Conservation (phyloP, 2,888 invertebrate genomes). For the Petrophora chlorosata region DNA sequence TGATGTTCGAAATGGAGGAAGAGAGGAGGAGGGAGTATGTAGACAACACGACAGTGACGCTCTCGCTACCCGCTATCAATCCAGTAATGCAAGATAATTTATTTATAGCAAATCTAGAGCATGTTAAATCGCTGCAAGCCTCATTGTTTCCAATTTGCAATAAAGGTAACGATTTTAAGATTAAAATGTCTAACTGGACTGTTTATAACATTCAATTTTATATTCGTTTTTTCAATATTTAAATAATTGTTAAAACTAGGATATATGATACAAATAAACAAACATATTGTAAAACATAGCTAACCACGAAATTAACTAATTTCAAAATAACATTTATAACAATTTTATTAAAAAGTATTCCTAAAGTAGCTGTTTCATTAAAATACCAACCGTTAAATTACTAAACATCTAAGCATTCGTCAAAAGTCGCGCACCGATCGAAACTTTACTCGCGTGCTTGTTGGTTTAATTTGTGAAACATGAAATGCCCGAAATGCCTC, state of each 20-base stretch:
- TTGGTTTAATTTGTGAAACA: conserved; percentile 43
- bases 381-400: neutral
- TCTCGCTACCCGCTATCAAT: conserved; percentile 66
- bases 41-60: conserved; percentile 66
- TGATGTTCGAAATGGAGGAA: conserved; percentile 74
- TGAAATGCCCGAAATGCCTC: conserved; percentile 33
- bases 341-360: no score
- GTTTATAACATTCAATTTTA: no score
- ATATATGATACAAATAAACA: no score
- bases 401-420: conserved; percentile 13
- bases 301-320: no score
- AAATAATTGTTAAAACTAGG: no score
- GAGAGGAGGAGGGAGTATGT: conserved; percentile 60
- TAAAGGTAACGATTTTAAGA: conserved; percentile 75
- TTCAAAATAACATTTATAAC: no score
- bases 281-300: no score
- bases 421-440: conserved; percentile 15
- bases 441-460: conserved; percentile 43
- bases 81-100: conserved; percentile 70
- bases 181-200: no score
- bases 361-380: no score
- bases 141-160: conserved; percentile 85
- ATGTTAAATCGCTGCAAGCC: conserved; percentile 87
- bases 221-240: no score
- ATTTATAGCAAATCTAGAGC: conserved; percentile 73